Conservation (phyloP, 2,113 vertebrate species). For the Dicerorhinus sumatrensis region DNA sequence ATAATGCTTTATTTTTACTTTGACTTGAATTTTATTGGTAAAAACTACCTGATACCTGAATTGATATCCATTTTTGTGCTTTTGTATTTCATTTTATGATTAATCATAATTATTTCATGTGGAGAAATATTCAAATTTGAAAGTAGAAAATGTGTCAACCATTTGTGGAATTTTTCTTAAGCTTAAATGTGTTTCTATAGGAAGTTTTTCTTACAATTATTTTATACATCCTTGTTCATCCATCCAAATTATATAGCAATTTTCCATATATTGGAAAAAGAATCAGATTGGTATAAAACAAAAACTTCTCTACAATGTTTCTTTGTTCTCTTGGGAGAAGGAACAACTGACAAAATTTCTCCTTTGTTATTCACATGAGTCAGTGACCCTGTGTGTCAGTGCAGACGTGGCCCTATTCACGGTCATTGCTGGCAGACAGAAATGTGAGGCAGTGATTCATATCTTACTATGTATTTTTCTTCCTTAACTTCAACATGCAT, state of each 20-base stretch:
- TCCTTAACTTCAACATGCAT: background rate
- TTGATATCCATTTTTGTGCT: background rate
- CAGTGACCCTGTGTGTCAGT: background rate
- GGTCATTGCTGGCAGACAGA: background rate
- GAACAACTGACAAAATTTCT: background rate
- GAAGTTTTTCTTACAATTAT: background rate
- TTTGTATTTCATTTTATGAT: conserved; percentile 42
- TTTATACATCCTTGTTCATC: background rate
- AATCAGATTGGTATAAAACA: background rate
- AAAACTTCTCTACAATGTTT: background rate
- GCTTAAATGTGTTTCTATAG: background rate
- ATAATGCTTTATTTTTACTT: background rate
- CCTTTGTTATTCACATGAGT: background rate
- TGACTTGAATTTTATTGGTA: conserved; percentile 49
- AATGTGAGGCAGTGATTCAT: background rate
- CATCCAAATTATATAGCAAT: background rate
- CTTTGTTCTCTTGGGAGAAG: background rate
- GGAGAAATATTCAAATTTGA: conserved; percentile 1
- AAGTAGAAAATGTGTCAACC: conserved; percentile 7
- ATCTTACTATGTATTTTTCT: background rate
- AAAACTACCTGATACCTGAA: background rate
- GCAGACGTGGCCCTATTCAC: background rate
- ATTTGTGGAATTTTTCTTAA: conserved; percentile 38
- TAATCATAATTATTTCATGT: background rate
- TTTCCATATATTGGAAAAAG: conserved; percentile 26